Evolutionary conservation across 2,113 vertebrate species (phyloP), one percentile per base, ranked within the genome.

Genomic region (Plestiodon gilberti): DNA sequence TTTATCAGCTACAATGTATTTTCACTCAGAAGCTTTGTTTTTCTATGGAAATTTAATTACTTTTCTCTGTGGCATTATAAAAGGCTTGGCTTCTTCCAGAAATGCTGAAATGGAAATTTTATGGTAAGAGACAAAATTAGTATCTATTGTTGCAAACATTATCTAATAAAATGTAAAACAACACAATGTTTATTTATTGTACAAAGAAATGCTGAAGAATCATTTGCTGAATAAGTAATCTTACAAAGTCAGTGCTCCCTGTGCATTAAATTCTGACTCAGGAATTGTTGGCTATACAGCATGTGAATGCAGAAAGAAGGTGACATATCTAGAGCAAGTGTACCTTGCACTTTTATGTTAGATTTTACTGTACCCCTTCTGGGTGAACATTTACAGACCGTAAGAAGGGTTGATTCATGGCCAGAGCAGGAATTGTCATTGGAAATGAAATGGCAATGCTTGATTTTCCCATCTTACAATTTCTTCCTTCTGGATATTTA

Each of bases 21-120:
- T 88, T 88, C 30, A 55, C 89, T 59, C 81, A 20, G 15, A 90
- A 52, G 9, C 73, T 84, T 71, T 20, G 74, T n/a, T 14, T 71
- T 48, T 1, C 1, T 81, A 62, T 57, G 86, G 65, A 20, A 77
- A 67, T 30, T 67, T 22, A 84, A 69, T 79, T 82, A 35, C 2
- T 76, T 89, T 55, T 62, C 18, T 3, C 1, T 59, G 1, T 4
- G 4, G n/a, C 10, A 40, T 85, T 38, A 6, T 40, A 48, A 4
- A 48, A 30, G 59, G 0, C 0, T 38, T 2, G 55, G 17, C 0
- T 85, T 3, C 70, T 81, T 83, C 2, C 64, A 1, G 3, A 89
- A 88, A 35, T 52, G 43, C 43, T 78, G 48, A 76, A 76, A 76
- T 55, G 48, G n/a, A 76, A 28, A 76, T 52, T 30, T 76, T 55